Percentiles rank a stretch among this genome's conserved stretches.
Conservation (phyloP, 1,140 invertebrate species). For the Campoletis sonorensis region DNA sequence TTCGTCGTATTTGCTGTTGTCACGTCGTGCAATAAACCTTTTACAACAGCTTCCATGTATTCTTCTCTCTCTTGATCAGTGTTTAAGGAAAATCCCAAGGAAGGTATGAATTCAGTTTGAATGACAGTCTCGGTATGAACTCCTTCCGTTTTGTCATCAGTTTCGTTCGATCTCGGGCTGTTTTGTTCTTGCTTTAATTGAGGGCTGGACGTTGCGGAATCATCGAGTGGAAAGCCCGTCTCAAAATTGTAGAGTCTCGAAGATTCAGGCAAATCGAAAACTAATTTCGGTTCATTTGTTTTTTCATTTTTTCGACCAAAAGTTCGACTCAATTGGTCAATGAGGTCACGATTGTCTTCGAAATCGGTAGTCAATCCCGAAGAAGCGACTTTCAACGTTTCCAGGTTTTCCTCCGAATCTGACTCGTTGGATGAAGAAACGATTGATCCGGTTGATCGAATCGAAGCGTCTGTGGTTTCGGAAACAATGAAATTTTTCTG, state of each 20-base stretch:
- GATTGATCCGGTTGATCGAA: neutral
- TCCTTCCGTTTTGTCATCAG: neutral
- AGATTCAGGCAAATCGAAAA: conserved; percentile 49
- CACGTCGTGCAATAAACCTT: conserved; percentile 62
- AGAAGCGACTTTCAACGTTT: neutral
- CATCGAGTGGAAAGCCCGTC: conserved; percentile 30
- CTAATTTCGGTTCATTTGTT: neutral
- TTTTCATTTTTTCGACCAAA: conserved; percentile 48
- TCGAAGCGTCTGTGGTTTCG: neutral
- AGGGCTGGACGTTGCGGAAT: neutral
- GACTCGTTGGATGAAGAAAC: neutral
- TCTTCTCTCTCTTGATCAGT: conserved; percentile 65
- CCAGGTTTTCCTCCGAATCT: neutral
- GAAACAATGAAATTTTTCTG: neutral
- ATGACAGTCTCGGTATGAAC: conserved; percentile 53
- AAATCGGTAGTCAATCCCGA: neutral
- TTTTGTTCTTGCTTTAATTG: conserved; percentile 12
- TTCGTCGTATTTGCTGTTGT: conserved; percentile 10
- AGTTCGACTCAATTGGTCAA: conserved; percentile 48
- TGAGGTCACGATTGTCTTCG: conserved; percentile 50
- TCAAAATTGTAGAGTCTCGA: conserved; percentile 49
- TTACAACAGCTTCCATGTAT: conserved; percentile 67
- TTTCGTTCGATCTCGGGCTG: neutral
- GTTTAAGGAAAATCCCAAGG: conserved; percentile 69
- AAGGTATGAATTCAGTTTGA: conserved; percentile 70